A percentile compares a stretch with the other conserved stretches of the same genome.
Evolutionary conservation across 2,888 invertebrate species (phyloP).

Genomic region (Dolichomitus sp.): DNA sequence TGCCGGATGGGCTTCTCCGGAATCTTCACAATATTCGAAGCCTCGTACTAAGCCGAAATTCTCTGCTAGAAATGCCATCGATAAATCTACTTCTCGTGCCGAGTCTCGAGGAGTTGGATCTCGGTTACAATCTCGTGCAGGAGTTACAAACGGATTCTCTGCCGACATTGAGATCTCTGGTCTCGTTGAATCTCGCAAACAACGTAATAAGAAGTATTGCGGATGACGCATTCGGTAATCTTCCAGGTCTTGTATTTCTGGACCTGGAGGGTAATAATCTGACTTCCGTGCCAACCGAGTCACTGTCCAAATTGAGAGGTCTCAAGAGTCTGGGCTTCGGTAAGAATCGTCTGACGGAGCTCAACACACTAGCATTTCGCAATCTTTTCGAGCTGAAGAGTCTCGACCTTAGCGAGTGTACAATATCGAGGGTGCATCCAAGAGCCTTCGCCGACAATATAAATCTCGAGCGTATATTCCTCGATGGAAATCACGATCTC

Average conservation of each 20-base stretch:
- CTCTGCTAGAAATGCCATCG: slow-evolving; percentile 92
- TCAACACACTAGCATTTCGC: slow-evolving; percentile 93
- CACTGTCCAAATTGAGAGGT: slow-evolving; percentile 92
- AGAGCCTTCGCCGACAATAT: slow-evolving; percentile 95
- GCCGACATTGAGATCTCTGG: slow-evolving; percentile 91
- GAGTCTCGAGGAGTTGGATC: slow-evolving; percentile 91
- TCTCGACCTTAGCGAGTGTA: slow-evolving; percentile 88
- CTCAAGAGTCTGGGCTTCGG: slow-evolving; percentile 92
- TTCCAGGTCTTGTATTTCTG: slow-evolving; percentile 91
- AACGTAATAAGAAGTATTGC: slow-evolving; percentile 93
- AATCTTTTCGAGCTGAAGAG: slow-evolving; percentile 94
- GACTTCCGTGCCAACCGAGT: slow-evolving; percentile 91
- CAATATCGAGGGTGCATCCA: slow-evolving; percentile 90
- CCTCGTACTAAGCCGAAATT: slow-evolving; percentile 93
- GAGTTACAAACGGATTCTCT: slow-evolving; percentile 91
- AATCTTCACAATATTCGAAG: slow-evolving; percentile 91
- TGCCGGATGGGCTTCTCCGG: slow-evolving; percentile 91
- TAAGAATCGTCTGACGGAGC: slow-evolving; percentile 91
- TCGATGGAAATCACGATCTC: slow-evolving; percentile 93
- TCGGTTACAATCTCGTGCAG: slow-evolving; percentile 93
- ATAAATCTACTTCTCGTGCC: slow-evolving; percentile 90
- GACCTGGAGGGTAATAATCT: slow-evolving; percentile 95
- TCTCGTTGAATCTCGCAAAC: slow-evolving; percentile 90
- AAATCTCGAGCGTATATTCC: slow-evolving; percentile 92
- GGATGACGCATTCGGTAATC: slow-evolving; percentile 91